Conservation (phyloP, 2,888 invertebrate genomes). For the Terebella lapidaria region DNA sequence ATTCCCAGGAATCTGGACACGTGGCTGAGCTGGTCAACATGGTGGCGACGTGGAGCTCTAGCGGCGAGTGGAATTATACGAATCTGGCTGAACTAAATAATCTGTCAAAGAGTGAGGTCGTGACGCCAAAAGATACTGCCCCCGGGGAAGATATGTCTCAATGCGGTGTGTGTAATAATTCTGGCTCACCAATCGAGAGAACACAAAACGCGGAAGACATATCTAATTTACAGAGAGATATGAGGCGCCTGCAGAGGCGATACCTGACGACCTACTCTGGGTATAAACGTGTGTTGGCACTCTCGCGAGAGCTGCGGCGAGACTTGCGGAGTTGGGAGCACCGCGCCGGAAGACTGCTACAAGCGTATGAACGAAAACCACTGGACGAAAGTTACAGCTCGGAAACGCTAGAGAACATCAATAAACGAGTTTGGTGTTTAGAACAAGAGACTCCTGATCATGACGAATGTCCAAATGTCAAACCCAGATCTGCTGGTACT, state of each 20-base stretch:
- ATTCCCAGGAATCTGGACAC: neutral
- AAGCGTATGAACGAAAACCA: neutral
- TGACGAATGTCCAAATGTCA: neutral
- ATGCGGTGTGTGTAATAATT: neutral
- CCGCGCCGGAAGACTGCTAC: neutral
- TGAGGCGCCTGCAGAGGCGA: neutral
- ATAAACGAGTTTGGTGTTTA: neutral
- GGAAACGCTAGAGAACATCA: neutral
- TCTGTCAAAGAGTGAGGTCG: neutral
- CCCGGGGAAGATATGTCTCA: neutral
- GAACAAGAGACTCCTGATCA: neutral
- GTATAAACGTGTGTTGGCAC: neutral
- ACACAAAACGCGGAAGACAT: neutral
- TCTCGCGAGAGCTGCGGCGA: neutral
- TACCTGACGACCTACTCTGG: neutral
- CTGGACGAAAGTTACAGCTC: neutral
- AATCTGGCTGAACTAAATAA: neutral
- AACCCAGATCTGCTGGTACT: too few species aligned
- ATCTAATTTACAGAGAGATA: too few species aligned
- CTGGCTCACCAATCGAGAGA: neutral
- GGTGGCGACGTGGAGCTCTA: neutral
- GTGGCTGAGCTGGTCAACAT: neutral
- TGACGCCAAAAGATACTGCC: neutral
- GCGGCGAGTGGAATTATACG: neutral
- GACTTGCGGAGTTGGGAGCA: neutral